Conservation (phyloP, 23 tunicate species). For the Trididemnum miniatum region DNA sequence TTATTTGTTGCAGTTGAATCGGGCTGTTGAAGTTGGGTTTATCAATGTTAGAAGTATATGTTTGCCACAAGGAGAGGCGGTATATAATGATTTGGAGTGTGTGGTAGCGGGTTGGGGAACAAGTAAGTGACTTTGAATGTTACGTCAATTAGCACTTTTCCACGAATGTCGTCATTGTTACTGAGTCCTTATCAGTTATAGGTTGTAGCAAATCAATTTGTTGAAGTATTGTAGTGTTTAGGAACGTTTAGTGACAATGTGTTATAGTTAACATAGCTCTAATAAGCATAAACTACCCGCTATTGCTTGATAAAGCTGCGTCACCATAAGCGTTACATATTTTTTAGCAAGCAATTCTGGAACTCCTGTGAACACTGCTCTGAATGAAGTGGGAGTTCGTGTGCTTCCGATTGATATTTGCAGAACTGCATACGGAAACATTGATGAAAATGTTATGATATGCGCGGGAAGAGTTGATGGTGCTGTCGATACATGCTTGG, state of each 20-base stretch:
- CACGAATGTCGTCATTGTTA: no score
- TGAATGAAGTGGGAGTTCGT: constrained; percentile 24
- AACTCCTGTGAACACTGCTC: neutral
- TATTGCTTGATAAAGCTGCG: no score
- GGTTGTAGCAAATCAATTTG: no score
- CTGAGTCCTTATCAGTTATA: no score
- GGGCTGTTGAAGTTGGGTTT: neutral
- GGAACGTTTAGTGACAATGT: no score
- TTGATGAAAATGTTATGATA: neutral
- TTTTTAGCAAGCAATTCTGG: neutral
- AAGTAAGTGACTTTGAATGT: constrained; percentile 11
- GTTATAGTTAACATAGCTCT: no score
- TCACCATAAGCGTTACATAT: no score
- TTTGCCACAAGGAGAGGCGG: constrained; percentile 37
- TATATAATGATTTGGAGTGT: constrained; percentile 21
- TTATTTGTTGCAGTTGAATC: constrained; percentile 12
- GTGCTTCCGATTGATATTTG: constrained; percentile 17
- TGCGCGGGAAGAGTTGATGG: constrained; percentile 39
- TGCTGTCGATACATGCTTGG: constrained; percentile 13
- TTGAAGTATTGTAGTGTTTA: no score
- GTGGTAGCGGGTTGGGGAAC: constrained; percentile 53
- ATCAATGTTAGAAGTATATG: constrained; percentile 10
- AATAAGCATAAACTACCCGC: no score
- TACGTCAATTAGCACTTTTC: no score
- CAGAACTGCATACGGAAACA: neutral